Evolutionary conservation across 1,140 invertebrate genomes (phyloP), one percentile per base, ranked within the genome.

Genomic region (Pseudomyrmex flavicornis): DNA sequence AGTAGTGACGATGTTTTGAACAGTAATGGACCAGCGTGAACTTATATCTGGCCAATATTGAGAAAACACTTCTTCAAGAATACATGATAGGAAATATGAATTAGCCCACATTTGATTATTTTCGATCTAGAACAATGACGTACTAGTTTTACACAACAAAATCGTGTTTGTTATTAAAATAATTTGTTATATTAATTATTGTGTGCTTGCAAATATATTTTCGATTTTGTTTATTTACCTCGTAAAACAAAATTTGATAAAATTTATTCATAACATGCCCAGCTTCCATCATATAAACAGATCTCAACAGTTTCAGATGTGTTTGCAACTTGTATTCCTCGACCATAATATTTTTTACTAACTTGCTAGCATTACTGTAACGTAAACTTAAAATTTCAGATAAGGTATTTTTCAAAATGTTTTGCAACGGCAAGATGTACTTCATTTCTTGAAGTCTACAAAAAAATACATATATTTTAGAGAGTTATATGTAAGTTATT

Each of bases 251-350:
- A 58, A 94, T 91, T 22, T 95, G 94, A 83, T 95, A 96, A 90
- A 96, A 96, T 77, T 95, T 95, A 88, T 95, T 95, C 94, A 96
- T 95, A 13, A 96, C 90, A 85, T 96, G 95, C 52, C 96, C 96
- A 10, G 90, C 88, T 89, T 95, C 95, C 95, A 97, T 96, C 89
- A 97, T 93, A 86, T 95, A 96, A 82, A 96, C 92, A n/a, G 92
- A 94, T 79, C 94, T 93, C 88, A 96, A 92, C 70, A 95, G 89
- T 58, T 93, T 92, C 52, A 96, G 91, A 84, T 95, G 94, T 52
- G 91, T 91, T 52, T 95, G 94, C 5, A 96, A 83, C 86, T 94
- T 93, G 79, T 95, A 95, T 70, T 95, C 94, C 26, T 93, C 90
- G 7, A 94, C 91, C 58, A 95, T 89, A 48, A 95, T 93, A 83